Conservation (phyloP, 2,113 vertebrate species). For the Thermophis baileyi region DNA sequence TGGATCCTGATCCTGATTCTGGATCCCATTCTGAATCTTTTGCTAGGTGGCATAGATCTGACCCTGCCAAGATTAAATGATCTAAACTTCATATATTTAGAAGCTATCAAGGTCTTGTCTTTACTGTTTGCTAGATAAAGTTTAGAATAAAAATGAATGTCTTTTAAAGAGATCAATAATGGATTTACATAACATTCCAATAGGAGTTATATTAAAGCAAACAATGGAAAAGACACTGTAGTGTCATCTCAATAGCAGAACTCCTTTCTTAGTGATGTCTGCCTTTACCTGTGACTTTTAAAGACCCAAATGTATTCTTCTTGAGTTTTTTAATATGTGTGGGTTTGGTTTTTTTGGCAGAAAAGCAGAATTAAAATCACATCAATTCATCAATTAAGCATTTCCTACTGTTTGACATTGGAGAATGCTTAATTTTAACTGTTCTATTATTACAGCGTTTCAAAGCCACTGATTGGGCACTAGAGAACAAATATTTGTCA, state of each 20-base stretch:
- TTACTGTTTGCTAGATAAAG: too few species aligned
- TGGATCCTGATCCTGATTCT: too few species aligned
- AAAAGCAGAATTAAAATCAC: background rate
- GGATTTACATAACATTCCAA: background rate
- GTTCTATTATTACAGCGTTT: background rate
- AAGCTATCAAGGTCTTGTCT: too few species aligned
- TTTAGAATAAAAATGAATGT: too few species aligned
- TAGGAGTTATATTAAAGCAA: too few species aligned
- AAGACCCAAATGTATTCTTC: background rate
- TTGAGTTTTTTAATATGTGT: background rate
- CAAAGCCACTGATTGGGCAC: background rate
- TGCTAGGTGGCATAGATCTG: too few species aligned
- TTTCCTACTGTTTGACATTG: background rate
- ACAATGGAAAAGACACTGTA: too few species aligned
- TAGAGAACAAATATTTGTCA: background rate
- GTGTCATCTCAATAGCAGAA: background rate
- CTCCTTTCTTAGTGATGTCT: background rate
- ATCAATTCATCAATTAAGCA: background rate
- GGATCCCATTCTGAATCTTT: too few species aligned
- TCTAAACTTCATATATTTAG: too few species aligned
- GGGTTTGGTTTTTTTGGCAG: background rate
- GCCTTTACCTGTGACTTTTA: background rate
- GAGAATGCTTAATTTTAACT: background rate
- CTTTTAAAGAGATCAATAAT: background rate
- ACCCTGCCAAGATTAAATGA: too few species aligned